Evolutionary conservation across 2,113 vertebrate genomes (phyloP).

Genomic region (Tautogolabrus adspersus): DNA sequence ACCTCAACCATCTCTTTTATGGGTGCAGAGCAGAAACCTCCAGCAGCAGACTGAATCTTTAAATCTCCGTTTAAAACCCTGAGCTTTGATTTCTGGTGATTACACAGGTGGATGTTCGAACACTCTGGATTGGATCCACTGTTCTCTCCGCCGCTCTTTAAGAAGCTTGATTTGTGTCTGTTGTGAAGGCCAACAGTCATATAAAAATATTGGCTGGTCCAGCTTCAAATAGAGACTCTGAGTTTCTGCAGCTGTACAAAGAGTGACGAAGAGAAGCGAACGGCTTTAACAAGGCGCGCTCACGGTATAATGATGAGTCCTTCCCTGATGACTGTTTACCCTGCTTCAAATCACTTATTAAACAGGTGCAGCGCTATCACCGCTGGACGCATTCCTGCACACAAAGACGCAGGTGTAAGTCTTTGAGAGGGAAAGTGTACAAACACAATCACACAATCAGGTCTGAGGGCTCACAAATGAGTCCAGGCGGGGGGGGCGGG

Average conservation of each 20-base stretch:
- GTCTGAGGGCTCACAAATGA: too few species aligned
- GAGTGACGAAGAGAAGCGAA: conserved; percentile 47
- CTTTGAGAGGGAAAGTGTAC: conserved; percentile 72
- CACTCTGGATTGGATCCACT: background rate
- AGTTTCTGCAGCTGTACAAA: conserved; percentile 56
- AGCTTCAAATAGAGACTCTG: conserved; percentile 32
- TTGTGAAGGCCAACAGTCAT: conserved; percentile 37
- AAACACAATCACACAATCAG: conserved; percentile 64
- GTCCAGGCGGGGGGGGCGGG: conserved; percentile 11
- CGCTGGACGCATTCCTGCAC: conserved; percentile 64
- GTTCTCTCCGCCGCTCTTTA: conserved; percentile 36
- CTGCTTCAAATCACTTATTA: conserved; percentile 24
- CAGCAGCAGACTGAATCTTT: too few species aligned
- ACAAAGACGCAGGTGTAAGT: conserved; percentile 75
- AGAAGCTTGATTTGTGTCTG: conserved; percentile 45
- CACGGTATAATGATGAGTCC: conserved; percentile 65
- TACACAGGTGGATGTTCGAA: too few species aligned
- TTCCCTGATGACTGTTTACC: conserved; percentile 75
- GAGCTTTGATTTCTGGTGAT: too few species aligned
- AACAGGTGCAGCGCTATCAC: conserved; percentile 75
- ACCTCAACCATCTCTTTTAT: background rate
- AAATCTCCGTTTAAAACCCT: too few species aligned
- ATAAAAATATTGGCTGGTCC: conserved; percentile 1
- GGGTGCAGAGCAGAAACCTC: too few species aligned
- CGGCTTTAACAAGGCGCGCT: conserved; percentile 42